These are phyloP conservation scores for Tapirus indicus DNA, from an alignment of 2,797 vertebrate genomes.

Conservation along the genomic window DNA sequence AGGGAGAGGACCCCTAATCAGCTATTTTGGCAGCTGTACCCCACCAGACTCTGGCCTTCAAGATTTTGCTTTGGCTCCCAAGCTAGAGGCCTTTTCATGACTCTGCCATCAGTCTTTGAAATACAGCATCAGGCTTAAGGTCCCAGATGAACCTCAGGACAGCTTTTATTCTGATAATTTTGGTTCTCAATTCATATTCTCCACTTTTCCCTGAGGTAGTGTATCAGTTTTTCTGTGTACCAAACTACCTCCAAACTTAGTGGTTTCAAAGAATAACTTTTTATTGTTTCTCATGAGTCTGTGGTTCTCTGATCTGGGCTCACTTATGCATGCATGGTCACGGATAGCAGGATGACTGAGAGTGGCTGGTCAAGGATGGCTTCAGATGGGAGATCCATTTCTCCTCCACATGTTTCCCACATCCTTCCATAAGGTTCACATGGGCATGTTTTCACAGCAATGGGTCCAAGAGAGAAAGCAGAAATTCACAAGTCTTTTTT, in stretches of 20 bases:
- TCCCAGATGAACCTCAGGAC: background rate
- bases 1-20: background rate
- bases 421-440: fast-evolving
- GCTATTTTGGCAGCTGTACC: background rate
- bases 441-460: background rate
- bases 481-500: background rate
- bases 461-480: background rate
- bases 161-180: background rate
- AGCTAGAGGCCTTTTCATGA: background rate
- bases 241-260: background rate
- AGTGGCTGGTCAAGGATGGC: no score
- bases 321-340: fast-evolving
- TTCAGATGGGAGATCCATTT: background rate
- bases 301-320: background rate
- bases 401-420: no score
- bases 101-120: background rate
- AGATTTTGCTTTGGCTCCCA: background rate
- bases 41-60: background rate
- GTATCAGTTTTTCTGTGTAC: background rate
- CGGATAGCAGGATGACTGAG: background rate
- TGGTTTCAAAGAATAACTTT: background rate
- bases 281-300: background rate
- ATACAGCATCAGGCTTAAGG: background rate
- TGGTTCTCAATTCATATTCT: background rate
- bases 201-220: background rate